Evolutionary conservation across 2,888 invertebrate genomes (phyloP).

Genomic region (Mayetiola destructor): DNA sequence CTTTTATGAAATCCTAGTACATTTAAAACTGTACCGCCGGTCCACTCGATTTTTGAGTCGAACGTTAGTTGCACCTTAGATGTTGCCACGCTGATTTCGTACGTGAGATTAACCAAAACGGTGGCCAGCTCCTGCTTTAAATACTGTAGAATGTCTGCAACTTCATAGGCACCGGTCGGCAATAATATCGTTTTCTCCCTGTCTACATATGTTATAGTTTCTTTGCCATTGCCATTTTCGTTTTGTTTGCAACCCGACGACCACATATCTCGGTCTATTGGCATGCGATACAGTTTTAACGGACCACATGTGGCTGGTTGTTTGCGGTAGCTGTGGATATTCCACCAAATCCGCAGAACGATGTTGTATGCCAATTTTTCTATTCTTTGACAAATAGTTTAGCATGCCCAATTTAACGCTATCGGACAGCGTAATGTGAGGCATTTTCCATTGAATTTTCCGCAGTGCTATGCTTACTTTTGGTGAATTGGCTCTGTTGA

Average conservation of each 20-base stretch:
- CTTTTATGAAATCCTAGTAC: constrained; percentile 19
- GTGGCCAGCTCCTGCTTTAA: neutral
- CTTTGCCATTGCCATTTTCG: constrained; percentile 20
- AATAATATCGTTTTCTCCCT: constrained; percentile 20
- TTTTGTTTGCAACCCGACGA: constrained; percentile 30
- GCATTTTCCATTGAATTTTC: constrained; percentile 22
- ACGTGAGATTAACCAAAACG: neutral
- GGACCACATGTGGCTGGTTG: constrained; percentile 25
- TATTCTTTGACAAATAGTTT: constrained; percentile 15
- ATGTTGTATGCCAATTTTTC: constrained; percentile 15
- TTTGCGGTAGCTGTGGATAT: constrained; percentile 17
- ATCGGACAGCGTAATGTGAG: constrained; percentile 16
- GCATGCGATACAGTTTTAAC: constrained; percentile 25
- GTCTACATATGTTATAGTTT: neutral
- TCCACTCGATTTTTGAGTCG: neutral
- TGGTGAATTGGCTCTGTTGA: constrained; percentile 15
- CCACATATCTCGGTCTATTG: constrained; percentile 30
- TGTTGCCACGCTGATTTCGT: neutral
- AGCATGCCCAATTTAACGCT: constrained; percentile 16
- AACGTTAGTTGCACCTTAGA: neutral
- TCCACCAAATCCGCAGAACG: constrained; percentile 18
- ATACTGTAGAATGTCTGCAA: constrained; percentile 21
- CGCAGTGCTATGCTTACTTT: constrained; percentile 16
- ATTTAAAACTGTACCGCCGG: neutral
- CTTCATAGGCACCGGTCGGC: constrained; percentile 25